Conservation (phyloP, 2,113 vertebrate species). For the Cyanocitta stelleri region DNA sequence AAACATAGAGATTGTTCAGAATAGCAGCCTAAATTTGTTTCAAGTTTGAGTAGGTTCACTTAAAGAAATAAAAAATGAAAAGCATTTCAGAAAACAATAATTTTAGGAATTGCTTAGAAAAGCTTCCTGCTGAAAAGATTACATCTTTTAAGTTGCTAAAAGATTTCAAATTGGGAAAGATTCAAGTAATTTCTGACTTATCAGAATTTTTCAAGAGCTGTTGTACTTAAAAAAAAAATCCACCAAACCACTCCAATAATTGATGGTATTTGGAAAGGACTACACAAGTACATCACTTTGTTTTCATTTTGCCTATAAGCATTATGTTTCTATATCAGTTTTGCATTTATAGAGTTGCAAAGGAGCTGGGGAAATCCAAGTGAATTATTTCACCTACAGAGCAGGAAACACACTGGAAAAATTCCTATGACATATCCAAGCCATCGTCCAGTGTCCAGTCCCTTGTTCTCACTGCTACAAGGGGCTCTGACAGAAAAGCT, state of each 20-base stretch:
- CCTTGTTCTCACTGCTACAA: neutral
- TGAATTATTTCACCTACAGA: neutral
- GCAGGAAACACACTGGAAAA: neutral
- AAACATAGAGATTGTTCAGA: neutral
- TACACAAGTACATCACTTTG: neutral
- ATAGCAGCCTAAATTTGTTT: neutral
- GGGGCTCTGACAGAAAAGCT: neutral
- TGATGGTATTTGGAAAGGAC: neutral
- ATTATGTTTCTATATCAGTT: neutral
- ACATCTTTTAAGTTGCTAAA: neutral
- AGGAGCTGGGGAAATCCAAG: neutral
- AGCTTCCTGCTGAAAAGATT: neutral
- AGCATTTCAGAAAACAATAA: neutral
- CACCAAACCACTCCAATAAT: neutral
- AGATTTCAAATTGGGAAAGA: neutral
- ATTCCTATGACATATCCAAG: neutral
- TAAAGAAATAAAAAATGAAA: neutral
- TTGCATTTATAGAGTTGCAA: neutral
- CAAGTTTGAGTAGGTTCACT: neutral
- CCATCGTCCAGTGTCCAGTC: neutral
- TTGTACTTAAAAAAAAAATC: neutral
- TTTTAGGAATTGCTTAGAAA: neutral
- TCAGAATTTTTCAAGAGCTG: neutral
- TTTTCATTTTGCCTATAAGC: neutral
- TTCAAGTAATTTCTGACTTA: neutral